These are phyloP conservation scores for Heliconius charithonia DNA, from an alignment of 2,888 invertebrate genomes.

Conservation along the genomic window DNA sequence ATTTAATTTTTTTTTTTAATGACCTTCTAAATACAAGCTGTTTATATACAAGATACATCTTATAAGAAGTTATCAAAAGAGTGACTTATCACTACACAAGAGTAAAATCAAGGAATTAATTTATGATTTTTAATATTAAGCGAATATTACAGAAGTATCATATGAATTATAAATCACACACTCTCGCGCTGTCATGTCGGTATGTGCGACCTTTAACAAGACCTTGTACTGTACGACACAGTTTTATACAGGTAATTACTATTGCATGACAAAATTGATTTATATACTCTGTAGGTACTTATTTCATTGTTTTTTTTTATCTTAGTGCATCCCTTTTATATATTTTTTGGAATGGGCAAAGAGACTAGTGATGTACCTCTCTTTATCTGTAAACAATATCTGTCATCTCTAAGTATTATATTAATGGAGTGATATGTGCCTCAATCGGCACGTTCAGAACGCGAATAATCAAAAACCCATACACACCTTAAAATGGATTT, in stretches of 20 bases:
- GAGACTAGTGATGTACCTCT: not conserved
- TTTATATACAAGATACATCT: too few relatives aligned
- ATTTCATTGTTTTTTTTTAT: not conserved
- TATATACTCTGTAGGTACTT: constrained; percentile 3
- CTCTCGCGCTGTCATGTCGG: not conserved
- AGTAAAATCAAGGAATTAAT: not conserved
- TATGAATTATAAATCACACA: constrained; percentile 9
- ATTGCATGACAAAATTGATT: constrained; percentile 27
- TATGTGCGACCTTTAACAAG: constrained; percentile 18
- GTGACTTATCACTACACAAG: not conserved
- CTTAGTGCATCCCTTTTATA: not conserved
- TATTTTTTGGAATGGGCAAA: not conserved
- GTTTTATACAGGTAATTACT: constrained; percentile 28
- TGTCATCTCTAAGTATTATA: too few relatives aligned
- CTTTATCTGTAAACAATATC: not conserved
- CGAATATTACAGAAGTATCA: not conserved
- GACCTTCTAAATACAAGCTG: too few relatives aligned
- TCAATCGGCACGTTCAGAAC: too few relatives aligned
- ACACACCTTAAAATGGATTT: too few relatives aligned
- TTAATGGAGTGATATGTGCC: too few relatives aligned
- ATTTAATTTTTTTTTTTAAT: too few relatives aligned
- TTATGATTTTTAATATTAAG: not conserved
- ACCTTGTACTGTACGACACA: constrained; percentile 19
- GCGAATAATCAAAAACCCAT: too few relatives aligned
- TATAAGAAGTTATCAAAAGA: not conserved